phyloP scores from a whole-genome alignment of 2,888 invertebrate genomes.

The Bugulina stolonifera region DNA sequence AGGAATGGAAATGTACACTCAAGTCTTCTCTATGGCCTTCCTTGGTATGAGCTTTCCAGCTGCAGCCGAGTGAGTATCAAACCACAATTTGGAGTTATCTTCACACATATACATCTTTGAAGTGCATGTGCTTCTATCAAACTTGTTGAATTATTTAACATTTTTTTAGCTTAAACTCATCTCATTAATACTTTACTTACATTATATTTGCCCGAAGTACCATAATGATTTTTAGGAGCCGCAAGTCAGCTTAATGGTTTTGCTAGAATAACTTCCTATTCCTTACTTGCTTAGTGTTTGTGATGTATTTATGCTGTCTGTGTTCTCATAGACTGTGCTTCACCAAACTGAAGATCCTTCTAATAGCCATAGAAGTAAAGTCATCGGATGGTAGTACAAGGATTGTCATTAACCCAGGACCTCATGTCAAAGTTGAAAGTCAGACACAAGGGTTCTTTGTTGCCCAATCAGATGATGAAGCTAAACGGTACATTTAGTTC shows the following conservation, averaged over 20 bases:
- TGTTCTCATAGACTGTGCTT: constrained; percentile 86
- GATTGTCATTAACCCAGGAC: constrained; percentile 86
- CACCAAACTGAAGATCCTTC: constrained; percentile 86
- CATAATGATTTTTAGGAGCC: no score
- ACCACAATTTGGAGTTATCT: no score
- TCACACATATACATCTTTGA: no score
- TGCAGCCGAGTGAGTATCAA: constrained; percentile 99
- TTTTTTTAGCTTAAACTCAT: no score
- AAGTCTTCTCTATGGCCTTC: constrained; percentile 66
- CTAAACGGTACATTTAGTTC: constrained; percentile 71
- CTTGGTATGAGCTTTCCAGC: constrained; percentile 97
- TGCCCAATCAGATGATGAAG: constrained; percentile 98
- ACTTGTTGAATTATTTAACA: no score
- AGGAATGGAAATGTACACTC: constrained; percentile 38
- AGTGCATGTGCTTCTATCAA: no score
- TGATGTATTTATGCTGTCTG: no score
- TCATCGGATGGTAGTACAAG: constrained; percentile 67
- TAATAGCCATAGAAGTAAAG: constrained; percentile 93
- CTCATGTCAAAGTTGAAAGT: constrained; percentile 77
- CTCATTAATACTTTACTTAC: no score
- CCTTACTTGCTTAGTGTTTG: no score
- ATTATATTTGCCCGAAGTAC: no score
- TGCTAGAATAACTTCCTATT: no score
- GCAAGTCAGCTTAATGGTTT: no score
- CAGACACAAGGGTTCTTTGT: constrained; percentile 99